These are phyloP conservation scores for Oedothorax gibbosus DNA, from an alignment of 1,140 invertebrate species.

Conservation along the genomic window DNA sequence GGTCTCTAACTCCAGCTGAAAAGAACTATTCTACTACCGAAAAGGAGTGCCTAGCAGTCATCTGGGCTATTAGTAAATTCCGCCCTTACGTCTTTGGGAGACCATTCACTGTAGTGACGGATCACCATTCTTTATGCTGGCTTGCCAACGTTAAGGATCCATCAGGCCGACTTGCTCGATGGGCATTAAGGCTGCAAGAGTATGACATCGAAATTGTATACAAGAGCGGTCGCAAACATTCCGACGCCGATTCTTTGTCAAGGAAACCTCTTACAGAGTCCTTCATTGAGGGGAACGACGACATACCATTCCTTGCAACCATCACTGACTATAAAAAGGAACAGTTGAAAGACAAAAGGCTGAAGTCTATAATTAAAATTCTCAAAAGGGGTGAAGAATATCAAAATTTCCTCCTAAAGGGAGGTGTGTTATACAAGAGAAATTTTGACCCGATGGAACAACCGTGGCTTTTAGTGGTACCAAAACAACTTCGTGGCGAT, in stretches of 20 bases:
- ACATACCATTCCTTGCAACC: too few species aligned
- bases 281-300: too few species aligned
- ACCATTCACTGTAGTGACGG: background rate
- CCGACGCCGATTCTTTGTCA: constrained; percentile 53
- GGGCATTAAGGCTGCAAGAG: constrained; percentile 61
- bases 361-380: too few species aligned
- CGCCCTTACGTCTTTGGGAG: background rate
- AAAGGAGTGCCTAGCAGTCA: constrained; percentile 27
- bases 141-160: constrained; percentile 68
- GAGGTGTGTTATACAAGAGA: too few species aligned
- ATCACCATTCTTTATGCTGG: constrained; percentile 52
- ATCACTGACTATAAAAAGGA: too few species aligned
- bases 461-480: too few species aligned
- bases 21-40: constrained; percentile 67
- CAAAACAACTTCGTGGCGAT: too few species aligned
- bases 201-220: constrained; percentile 61
- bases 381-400: too few species aligned
- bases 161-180: constrained; percentile 62
- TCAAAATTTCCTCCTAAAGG: too few species aligned
- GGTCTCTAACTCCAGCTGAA: constrained; percentile 60
- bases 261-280: too few species aligned
- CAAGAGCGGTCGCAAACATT: constrained; percentile 45
- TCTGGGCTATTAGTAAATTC: constrained; percentile 11
- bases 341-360: too few species aligned
- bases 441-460: too few species aligned